Evolutionary conservation across 2,888 invertebrate species (phyloP), one percentile per base, ranked within the genome.

Genomic region (Drosophila pseudotakahashii): DNA sequence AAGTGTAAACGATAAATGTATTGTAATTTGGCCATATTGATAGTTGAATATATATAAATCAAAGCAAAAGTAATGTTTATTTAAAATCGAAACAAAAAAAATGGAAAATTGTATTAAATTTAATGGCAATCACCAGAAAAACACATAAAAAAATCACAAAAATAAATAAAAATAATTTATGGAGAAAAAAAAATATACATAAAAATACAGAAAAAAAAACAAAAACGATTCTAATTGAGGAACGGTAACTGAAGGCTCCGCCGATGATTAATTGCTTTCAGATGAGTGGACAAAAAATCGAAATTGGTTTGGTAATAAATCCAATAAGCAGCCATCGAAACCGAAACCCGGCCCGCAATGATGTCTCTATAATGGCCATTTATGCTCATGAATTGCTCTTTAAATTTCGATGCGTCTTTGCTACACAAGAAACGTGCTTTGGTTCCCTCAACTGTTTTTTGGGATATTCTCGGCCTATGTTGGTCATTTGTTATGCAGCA

Each of bases 21-120:
- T 82, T 88, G 85, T 88, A 88, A 89, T 88, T 71, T 89, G 90
- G 90, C 90, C 90, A 90, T 90, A 90, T 89, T 90, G 81, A 90
- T 90, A 90, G 85, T 86, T 86, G 83, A 86, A 86, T 86, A 89
- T 84, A 88, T 76, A 82, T 70, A 77, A 69, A 69, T 57, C 53
- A 53, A 79, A 69, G 61, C 45, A 73, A 67, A 59, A 76, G 54
- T 74, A 75, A 82, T 70, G 78, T 86, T 86, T 81, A 86, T 81
- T 82, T 81, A 79, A 78, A 80, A 50, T 67, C 69, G 62, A 64
- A 45, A 45, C 45, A 63, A 58, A 45, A 74, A 74, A 58, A 60
- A 75, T 59, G 66, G 70, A 70, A 74, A 73, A 76, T 75, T 76
- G 76, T 76, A 75, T 75, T 78, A 78, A 79, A 75, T 75, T 70